Base-by-base conservation (phyloP, 2,797 vertebrate species). In the Sebastes cheni region DNA sequence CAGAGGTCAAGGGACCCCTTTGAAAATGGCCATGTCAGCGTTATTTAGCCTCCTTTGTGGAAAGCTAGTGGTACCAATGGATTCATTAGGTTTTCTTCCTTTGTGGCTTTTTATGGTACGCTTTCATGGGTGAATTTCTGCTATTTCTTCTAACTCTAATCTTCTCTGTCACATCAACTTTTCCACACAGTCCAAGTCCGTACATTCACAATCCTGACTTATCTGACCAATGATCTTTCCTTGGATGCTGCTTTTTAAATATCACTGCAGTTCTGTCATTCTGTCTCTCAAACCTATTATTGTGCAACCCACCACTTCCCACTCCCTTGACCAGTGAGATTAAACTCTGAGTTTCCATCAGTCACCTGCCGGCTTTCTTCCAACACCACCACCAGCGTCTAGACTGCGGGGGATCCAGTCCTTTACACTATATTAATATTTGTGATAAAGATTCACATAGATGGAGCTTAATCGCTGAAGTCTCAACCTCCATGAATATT, bases 301-400 rank as follows among this genome's bases (percentile, higher is more conserved):
- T 34, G 58, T 9, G 27, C 1, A 11, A 18, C 39, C 67, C 64
- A 13, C 42, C 36, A 23, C 54, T 9, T 32, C 67, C 18, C 36
- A 72, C 23, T 32, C 39, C 52, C 60, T 10, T 18, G 20, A 62
- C 34, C 29, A 50, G 55, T 5, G 52, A 79, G 34, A 73, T 67
- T 46, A 25, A 60, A 27, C 60, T 34, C 36, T 16, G 65, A 56
- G 32, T 67, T 78, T 27, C 79, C 69, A 81, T 88, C 77, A 81
- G 23, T 83, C 80, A 64, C 77, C 84, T 69, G 82, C 73, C 29
- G 30, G 1, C 58, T 77, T 20, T 32, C 14, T 58, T 79, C 75
- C 66, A 60, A 60, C 64, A 18, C 10, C 46, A 59, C 27, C 46
- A 20, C 25, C 9, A 34, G n/a, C 25, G 7, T n/a, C 46, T 16